Conservation (phyloP, 2,888 invertebrate species). For the Fissipunctia ypsillon region DNA sequence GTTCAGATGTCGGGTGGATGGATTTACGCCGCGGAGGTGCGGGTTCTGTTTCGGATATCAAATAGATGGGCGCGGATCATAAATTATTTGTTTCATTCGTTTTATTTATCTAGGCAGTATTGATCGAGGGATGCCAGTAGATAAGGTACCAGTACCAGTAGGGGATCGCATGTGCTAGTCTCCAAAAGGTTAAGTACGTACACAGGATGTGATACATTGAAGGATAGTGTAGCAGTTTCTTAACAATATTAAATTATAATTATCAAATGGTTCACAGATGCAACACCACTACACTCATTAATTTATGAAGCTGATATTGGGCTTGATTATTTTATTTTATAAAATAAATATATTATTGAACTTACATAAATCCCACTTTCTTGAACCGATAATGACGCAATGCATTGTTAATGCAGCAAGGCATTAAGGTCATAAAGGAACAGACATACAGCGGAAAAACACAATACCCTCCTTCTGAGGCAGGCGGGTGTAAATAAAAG, state of each 20-base stretch:
- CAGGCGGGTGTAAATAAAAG: constrained; percentile 16
- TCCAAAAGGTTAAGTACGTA: not conserved
- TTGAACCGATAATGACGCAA: too few relatives aligned
- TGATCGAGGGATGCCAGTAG: constrained; percentile 9
- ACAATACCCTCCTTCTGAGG: not conserved
- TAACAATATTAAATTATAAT: too few relatives aligned
- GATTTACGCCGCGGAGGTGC: constrained; percentile 54
- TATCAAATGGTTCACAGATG: too few relatives aligned
- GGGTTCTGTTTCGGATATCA: constrained; percentile 49
- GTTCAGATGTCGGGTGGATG: constrained; percentile 62
- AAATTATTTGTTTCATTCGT: constrained; percentile 36
- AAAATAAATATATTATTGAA: too few relatives aligned
- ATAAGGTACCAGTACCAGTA: too few relatives aligned
- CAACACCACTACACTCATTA: too few relatives aligned
- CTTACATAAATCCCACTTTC: too few relatives aligned
- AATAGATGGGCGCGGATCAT: constrained; percentile 51
- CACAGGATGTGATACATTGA: not conserved
- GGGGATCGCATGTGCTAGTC: not conserved
- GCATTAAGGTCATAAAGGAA: too few relatives aligned
- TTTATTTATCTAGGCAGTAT: constrained; percentile 44
- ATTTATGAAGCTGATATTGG: too few relatives aligned
- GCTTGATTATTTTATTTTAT: too few relatives aligned
- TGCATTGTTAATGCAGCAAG: too few relatives aligned
- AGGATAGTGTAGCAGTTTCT: not conserved
- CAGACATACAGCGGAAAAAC: not conserved